Evolutionary conservation across 2,113 vertebrate species (phyloP).

Genomic region (Colossoma macropomum): DNA sequence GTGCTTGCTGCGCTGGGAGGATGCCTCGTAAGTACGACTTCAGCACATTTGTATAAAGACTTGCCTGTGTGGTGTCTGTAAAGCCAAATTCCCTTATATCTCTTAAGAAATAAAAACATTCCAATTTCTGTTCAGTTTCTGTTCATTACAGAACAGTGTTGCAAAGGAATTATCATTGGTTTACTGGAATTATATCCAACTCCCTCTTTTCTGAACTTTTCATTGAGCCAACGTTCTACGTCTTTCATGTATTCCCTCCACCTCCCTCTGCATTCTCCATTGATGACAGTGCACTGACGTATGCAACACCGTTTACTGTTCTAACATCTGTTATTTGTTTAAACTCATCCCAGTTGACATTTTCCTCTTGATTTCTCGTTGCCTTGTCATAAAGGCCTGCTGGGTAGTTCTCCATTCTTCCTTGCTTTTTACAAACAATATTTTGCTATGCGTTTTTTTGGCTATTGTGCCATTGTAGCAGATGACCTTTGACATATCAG

Average conservation of each 20-base stretch:
- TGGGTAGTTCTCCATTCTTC: slow-evolving; percentile 58
- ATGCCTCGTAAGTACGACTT: slow-evolving; percentile 88
- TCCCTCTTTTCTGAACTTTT: neutral
- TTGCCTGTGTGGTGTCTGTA: neutral
- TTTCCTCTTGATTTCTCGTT: slow-evolving; percentile 7
- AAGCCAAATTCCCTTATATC: neutral
- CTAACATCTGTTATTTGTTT: slow-evolving; percentile 25
- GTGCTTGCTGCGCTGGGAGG: slow-evolving; percentile 98
- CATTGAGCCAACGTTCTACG: neutral
- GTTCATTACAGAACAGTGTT: neutral
- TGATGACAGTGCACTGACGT: neutral
- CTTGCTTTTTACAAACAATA: neutral
- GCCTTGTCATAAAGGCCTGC: slow-evolving; percentile 4
- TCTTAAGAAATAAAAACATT: too few species aligned
- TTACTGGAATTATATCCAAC: too few species aligned
- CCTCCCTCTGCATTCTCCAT: neutral
- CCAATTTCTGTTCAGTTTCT: too few species aligned
- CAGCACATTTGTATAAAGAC: neutral
- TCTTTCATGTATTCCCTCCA: neutral
- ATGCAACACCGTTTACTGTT: slow-evolving; percentile 10
- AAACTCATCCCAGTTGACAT: slow-evolving; percentile 23
- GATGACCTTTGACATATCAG: slow-evolving; percentile 39
- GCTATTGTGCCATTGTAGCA: slow-evolving; percentile 47
- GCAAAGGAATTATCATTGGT: too few species aligned
- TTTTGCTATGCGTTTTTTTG: slow-evolving; percentile 45